Evolutionary conservation across 2,888 invertebrate genomes (phyloP).

Genomic region (Cylindroiulus punctatus): DNA sequence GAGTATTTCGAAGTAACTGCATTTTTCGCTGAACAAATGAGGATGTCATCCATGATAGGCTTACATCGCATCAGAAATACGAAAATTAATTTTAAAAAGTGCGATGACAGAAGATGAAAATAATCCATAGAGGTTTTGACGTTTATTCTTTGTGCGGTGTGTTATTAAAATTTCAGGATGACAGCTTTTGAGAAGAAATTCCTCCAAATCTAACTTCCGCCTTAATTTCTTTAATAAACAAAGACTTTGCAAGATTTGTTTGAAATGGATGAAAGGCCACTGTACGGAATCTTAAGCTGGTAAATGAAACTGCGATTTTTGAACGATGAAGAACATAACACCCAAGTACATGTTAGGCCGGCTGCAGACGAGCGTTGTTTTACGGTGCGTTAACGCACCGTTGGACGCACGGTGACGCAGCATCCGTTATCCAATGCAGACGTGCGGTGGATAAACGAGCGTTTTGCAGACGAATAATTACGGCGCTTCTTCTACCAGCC

Average conservation of each 20-base stretch:
- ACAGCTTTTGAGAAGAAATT: conserved; percentile 21
- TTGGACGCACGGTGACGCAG: too few relatives aligned
- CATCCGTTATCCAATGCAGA: too few relatives aligned
- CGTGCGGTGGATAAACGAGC: too few relatives aligned
- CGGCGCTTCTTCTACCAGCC: too few relatives aligned
- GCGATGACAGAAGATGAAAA: conserved; percentile 11
- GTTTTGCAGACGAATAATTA: too few relatives aligned
- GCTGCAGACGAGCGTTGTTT: too few relatives aligned
- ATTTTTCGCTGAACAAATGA: conserved; percentile 14
- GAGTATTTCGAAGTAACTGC: neutral
- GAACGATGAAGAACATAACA: neutral
- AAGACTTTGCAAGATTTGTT: neutral
- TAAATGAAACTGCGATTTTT: neutral
- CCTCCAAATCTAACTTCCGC: neutral
- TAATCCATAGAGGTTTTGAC: conserved; percentile 21
- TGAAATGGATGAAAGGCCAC: neutral
- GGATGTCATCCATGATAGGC: neutral
- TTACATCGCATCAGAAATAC: neutral
- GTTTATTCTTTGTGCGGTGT: neutral
- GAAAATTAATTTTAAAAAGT: neutral
- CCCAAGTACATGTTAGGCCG: neutral
- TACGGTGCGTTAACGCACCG: too few relatives aligned
- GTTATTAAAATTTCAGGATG: conserved; percentile 28
- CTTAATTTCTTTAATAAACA: conserved; percentile 37
- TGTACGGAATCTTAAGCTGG: neutral